These are phyloP conservation scores for Folsomia candida DNA, from an alignment of 2,888 invertebrate genomes.

Conservation along the genomic window DNA sequence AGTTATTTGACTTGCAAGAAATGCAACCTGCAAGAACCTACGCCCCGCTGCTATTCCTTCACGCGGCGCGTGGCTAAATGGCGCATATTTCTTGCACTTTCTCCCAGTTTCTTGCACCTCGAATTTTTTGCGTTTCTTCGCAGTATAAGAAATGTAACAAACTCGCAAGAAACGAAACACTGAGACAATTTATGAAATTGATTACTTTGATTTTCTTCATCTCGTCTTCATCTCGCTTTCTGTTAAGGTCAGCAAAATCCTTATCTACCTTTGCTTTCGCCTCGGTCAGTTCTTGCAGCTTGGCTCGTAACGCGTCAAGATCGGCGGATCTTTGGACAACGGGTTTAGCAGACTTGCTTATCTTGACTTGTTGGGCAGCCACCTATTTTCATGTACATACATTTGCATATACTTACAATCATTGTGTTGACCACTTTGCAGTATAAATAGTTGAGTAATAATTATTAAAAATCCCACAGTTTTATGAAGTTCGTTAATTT, in stretches of 20 bases:
- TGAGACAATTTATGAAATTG: no score
- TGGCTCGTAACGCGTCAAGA: slow-evolving; percentile 41
- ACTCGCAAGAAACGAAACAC: no score
- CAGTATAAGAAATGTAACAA: no score
- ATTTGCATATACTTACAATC: not conserved
- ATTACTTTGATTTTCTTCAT: slow-evolving; percentile 42
- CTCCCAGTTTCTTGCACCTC: no score
- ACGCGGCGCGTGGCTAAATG: no score
- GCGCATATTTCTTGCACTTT: no score
- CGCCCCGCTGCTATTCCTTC: no score
- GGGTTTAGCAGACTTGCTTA: slow-evolving; percentile 47
- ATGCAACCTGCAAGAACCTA: no score
- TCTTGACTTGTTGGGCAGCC: slow-evolving; percentile 33
- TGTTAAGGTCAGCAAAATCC: slow-evolving; percentile 36
- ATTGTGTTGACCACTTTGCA: not conserved
- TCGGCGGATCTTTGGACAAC: slow-evolving; percentile 41
- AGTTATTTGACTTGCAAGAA: no score
- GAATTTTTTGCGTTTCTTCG: no score
- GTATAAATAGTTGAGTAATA: not conserved
- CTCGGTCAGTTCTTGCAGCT: slow-evolving; percentile 34
- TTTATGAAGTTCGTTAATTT: slow-evolving; percentile 39
- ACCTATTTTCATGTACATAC: slow-evolving; percentile 16
- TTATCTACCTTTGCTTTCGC: slow-evolving; percentile 43
- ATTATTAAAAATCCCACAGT: slow-evolving; percentile 28
- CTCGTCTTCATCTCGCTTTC: slow-evolving; percentile 41